These are phyloP conservation scores for Phyllotreta cruciferae DNA, from an alignment of 2,888 invertebrate species.

Conservation along the genomic window DNA sequence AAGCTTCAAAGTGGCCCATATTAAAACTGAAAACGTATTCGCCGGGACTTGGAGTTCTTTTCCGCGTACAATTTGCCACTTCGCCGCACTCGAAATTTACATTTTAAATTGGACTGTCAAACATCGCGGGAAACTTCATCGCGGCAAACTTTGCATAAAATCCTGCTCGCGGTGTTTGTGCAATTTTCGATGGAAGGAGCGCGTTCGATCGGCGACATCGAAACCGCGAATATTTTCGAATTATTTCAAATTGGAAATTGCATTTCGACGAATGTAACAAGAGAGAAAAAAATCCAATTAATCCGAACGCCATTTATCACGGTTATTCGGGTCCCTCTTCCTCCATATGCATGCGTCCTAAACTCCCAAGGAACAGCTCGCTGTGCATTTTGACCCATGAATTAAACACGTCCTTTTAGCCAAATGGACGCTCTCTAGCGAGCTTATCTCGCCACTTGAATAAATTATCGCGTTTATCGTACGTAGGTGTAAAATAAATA, in stretches of 20 bases:
- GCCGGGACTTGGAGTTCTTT: constrained; percentile 16
- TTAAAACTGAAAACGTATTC: constrained; percentile 27
- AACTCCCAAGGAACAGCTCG: constrained; percentile 5
- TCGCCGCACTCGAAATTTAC: constrained; percentile 28
- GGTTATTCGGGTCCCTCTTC: neutral
- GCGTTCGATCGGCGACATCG: neutral
- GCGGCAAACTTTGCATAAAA: constrained; percentile 20
- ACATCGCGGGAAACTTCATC: constrained; percentile 24
- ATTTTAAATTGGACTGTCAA: constrained; percentile 31
- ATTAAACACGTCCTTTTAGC: constrained; percentile 15
- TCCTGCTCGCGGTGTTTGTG: constrained; percentile 18
- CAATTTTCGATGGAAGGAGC: constrained; percentile 9
- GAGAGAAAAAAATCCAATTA: constrained; percentile 8
- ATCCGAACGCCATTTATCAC: constrained; percentile 6
- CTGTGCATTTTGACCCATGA: constrained; percentile 7
- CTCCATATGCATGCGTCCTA: constrained; percentile 10
- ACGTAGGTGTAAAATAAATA: constrained; percentile 4
- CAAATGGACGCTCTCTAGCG: constrained; percentile 1
- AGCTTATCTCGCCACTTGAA: constrained; percentile 5
- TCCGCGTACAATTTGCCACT: constrained; percentile 24
- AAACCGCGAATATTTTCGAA: neutral
- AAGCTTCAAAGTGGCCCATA: constrained; percentile 24
- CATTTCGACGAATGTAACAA: neutral
- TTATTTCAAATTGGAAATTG: neutral
- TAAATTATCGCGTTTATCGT: constrained; percentile 6